Evolutionary conservation across 2,797 vertebrate genomes (phyloP).

Genomic region (Naso thynnoides): DNA sequence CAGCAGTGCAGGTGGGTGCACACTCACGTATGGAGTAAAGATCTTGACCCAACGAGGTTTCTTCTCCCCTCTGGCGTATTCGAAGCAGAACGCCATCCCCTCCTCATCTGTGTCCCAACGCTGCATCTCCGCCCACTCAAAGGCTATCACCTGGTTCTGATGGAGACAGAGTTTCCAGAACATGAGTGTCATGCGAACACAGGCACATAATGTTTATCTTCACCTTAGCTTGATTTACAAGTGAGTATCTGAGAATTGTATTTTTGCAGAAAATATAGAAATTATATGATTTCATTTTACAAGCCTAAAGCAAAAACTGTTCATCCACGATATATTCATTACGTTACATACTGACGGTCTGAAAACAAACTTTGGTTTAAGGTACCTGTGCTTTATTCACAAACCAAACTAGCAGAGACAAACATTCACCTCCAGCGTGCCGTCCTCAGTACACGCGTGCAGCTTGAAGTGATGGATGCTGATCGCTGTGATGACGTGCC

Average conservation of each 20-base stretch:
- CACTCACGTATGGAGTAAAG: slow-evolving; percentile 96
- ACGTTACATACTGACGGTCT: no score
- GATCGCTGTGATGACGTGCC: slow-evolving; percentile 95
- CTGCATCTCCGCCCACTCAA: slow-evolving; percentile 98
- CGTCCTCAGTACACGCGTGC: slow-evolving; percentile 95
- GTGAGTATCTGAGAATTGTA: neutral
- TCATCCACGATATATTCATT: no score
- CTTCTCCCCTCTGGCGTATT: slow-evolving; percentile 94
- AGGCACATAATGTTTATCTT: neutral
- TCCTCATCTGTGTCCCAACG: slow-evolving; percentile 98
- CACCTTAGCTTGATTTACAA: neutral
- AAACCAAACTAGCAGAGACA: neutral
- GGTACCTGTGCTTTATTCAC: no score
- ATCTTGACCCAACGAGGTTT: slow-evolving; percentile 99
- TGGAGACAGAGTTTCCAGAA: neutral
- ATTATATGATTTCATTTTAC: neutral
- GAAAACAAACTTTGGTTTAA: no score
- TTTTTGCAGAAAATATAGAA: neutral
- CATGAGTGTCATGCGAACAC: neutral
- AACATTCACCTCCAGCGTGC: slow-evolving; percentile 89
- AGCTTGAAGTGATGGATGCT: slow-evolving; percentile 96
- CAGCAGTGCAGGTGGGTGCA: neutral
- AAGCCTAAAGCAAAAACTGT: no score
- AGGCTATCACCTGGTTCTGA: slow-evolving; percentile 97
- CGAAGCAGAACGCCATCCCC: slow-evolving; percentile 98